Percentiles rank a stretch among this genome's conserved stretches.
phyloP scores from a whole-genome alignment of 2,113 vertebrate genomes.

The Cariama cristata region DNA sequence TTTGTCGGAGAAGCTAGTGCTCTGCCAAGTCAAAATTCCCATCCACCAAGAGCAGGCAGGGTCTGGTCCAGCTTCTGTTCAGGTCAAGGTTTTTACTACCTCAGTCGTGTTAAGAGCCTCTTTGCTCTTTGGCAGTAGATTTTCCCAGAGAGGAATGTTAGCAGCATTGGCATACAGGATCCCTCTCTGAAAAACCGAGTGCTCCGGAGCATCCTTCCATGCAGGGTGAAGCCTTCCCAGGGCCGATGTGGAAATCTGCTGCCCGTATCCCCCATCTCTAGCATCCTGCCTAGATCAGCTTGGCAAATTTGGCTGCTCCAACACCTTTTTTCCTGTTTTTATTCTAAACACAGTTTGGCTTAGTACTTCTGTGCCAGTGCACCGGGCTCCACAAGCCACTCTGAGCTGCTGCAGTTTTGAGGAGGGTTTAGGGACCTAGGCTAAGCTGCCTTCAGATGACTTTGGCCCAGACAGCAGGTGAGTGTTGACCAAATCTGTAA shows the following conservation, averaged over 20 bases:
- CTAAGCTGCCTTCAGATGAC: neutral
- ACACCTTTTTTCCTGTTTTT: neutral
- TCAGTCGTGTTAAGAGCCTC: neutral
- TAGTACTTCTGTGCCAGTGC: neutral
- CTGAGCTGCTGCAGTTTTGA: neutral
- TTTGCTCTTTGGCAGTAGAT: neutral
- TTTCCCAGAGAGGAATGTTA: neutral
- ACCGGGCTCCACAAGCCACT: fast-evolving
- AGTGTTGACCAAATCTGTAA: neutral
- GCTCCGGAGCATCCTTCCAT: neutral
- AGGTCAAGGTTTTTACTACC: neutral
- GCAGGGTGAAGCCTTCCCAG: neutral
- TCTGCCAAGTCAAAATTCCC: constrained; percentile 37
- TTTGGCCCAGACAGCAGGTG: neutral
- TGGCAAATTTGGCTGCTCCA: neutral
- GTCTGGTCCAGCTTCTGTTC: neutral
- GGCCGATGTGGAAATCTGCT: fast-evolving
- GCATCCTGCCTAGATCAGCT: neutral
- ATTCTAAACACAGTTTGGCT: neutral
- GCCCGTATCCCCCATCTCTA: fast-evolving
- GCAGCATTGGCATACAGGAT: neutral
- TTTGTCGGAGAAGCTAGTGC: neutral
- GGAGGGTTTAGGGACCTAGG: neutral
- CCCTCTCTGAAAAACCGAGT: neutral
- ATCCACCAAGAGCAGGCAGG: neutral